phyloP scores from a whole-genome alignment of 1,140 invertebrate species.

The Diachasmimorpha longicaudata region DNA sequence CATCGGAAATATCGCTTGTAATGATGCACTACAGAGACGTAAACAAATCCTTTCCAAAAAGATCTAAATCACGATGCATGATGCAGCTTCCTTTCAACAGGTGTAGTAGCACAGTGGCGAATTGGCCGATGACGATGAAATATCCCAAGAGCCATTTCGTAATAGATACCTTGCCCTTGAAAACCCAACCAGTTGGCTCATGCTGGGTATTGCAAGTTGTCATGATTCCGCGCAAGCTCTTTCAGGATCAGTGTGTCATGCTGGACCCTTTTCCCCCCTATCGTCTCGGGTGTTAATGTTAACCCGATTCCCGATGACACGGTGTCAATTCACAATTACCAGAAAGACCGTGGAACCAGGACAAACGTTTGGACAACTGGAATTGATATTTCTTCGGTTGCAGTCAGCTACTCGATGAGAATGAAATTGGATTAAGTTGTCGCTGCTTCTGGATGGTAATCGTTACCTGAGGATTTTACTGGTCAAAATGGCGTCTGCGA shows the following conservation, averaged over 20 bases:
- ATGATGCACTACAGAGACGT: too few relatives aligned
- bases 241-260: constrained; percentile 11
- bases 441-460: background rate
- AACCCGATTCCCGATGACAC: constrained; percentile 2
- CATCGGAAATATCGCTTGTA: too few relatives aligned
- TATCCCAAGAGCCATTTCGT: constrained; percentile 1
- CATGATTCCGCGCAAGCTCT: constrained; percentile 18
- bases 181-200: background rate
- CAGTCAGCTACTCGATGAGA: too few relatives aligned
- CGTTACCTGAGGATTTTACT: background rate
- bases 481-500: constrained; percentile 5
- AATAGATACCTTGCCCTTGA: constrained; percentile 16
- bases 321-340: background rate
- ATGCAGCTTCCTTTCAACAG: background rate
- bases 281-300: background rate
- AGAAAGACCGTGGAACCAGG: too few relatives aligned
- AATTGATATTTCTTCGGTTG: too few relatives aligned
- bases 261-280: background rate
- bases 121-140: constrained; percentile 1
- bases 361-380: background rate
- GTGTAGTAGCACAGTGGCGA: background rate
- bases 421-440: background rate
- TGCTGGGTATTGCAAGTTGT: constrained; percentile 24
- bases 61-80: background rate
- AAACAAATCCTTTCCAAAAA: background rate